phyloP scores from a whole-genome alignment of 2,797 vertebrate species.

The Ceyx erithaca region DNA sequence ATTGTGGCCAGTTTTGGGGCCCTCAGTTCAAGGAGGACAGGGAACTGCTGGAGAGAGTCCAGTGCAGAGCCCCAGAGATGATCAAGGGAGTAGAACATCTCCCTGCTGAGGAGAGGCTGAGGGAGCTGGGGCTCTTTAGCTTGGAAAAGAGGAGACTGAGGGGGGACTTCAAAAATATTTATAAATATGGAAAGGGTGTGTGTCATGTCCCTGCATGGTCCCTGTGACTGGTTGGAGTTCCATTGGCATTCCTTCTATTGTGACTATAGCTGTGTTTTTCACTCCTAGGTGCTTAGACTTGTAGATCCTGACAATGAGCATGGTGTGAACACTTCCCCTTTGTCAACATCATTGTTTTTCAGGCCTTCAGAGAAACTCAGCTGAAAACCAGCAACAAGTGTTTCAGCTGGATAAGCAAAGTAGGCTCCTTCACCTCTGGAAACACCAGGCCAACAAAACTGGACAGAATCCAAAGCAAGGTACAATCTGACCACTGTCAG shows the following conservation, averaged over 20 bases:
- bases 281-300: background rate
- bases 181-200: too few relatives aligned
- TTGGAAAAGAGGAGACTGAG: too few relatives aligned
- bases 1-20: too few relatives aligned
- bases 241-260: background rate
- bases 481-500: background rate
- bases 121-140: too few relatives aligned
- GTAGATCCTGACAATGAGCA: background rate
- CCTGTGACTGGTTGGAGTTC: background rate
- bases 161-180: too few relatives aligned
- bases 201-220: too few relatives aligned
- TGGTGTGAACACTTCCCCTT: background rate
- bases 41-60: too few relatives aligned
- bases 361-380: background rate
- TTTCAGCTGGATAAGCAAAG: background rate
- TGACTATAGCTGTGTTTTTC: background rate
- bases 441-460: background rate
- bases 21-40: too few relatives aligned
- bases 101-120: too few relatives aligned
- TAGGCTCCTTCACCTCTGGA: background rate
- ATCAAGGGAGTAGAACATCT: too few relatives aligned
- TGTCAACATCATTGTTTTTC: background rate
- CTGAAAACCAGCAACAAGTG: fast-evolving
- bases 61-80: too few relatives aligned
- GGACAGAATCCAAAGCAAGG: background rate